Percentiles rank a stretch among this genome's conserved stretches.
Conservation (phyloP, 1,140 invertebrate species). For the Trinorchestia longiramus region DNA sequence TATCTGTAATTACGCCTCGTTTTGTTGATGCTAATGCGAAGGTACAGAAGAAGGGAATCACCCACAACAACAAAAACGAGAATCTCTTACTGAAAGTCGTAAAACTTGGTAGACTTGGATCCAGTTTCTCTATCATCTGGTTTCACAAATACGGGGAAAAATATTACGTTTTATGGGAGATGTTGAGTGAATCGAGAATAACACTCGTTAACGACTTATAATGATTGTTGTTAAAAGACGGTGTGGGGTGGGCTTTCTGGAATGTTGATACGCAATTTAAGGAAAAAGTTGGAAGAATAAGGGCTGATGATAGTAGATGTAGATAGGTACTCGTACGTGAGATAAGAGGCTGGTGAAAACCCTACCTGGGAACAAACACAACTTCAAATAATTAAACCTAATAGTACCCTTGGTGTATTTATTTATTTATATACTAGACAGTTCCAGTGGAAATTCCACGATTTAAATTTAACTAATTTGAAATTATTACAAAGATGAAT, state of each 20-base stretch:
- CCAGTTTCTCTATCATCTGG: neutral
- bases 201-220: neutral
- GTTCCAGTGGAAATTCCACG: too few relatives aligned
- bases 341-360: neutral
- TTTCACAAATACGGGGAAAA: neutral
- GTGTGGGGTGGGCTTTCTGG: neutral
- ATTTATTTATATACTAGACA: too few relatives aligned
- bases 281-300: neutral
- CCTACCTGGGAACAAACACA: neutral
- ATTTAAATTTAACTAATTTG: too few relatives aligned
- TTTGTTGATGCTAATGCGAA: constrained; percentile 1
- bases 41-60: neutral
- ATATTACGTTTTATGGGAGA: neutral
- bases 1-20: constrained; percentile 43
- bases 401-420: too few relatives aligned
- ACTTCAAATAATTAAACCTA: neutral
- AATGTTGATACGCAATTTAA: neutral
- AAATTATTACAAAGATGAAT: too few relatives aligned
- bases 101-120: neutral
- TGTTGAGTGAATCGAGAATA: neutral
- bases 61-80: neutral
- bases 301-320: neutral
- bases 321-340: neutral
- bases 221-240: neutral
- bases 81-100: neutral